These are phyloP conservation scores for Eucera pruinosa DNA, from an alignment of 2,888 invertebrate genomes.

Conservation along the genomic window DNA sequence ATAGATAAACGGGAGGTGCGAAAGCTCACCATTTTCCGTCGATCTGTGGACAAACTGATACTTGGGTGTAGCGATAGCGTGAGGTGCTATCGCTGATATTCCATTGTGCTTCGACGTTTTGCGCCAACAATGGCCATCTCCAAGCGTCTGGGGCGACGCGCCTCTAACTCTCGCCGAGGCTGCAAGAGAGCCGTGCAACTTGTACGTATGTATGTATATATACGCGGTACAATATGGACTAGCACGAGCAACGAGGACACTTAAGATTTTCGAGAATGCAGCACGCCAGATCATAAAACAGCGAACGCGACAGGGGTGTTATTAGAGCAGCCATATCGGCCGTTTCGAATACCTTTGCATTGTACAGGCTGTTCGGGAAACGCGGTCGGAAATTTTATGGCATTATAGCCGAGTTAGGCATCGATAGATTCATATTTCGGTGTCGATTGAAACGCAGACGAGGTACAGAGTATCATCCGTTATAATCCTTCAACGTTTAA, in stretches of 20 bases:
- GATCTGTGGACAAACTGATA: conserved; percentile 34
- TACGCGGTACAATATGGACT: neutral
- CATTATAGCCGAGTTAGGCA: too few relatives aligned
- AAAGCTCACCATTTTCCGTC: conserved; percentile 20
- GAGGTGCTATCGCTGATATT: conserved; percentile 21
- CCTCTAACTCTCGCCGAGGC: neutral
- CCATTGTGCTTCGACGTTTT: conserved; percentile 33
- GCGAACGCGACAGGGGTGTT: neutral
- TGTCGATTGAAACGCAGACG: too few relatives aligned
- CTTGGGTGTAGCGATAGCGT: conserved; percentile 6
- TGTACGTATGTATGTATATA: too few relatives aligned
- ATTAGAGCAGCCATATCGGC: conserved; percentile 18
- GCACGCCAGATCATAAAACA: conserved; percentile 20
- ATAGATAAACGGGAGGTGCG: conserved; percentile 24
- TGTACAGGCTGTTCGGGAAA: too few relatives aligned
- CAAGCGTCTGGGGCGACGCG: neutral
- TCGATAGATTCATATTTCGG: too few relatives aligned
- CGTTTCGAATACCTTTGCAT: conserved; percentile 20
- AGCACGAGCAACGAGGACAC: conserved; percentile 4
- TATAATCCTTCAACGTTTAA: too few relatives aligned
- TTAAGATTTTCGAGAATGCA: conserved; percentile 46
- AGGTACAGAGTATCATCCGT: too few relatives aligned
- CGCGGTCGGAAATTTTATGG: too few relatives aligned
- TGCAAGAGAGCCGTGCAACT: neutral
- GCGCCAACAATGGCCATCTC: conserved; percentile 38